Evolutionary conservation across 2,888 invertebrate species (phyloP), one percentile per base, ranked within the genome.

Genomic region (Tetranychus piercei): DNA sequence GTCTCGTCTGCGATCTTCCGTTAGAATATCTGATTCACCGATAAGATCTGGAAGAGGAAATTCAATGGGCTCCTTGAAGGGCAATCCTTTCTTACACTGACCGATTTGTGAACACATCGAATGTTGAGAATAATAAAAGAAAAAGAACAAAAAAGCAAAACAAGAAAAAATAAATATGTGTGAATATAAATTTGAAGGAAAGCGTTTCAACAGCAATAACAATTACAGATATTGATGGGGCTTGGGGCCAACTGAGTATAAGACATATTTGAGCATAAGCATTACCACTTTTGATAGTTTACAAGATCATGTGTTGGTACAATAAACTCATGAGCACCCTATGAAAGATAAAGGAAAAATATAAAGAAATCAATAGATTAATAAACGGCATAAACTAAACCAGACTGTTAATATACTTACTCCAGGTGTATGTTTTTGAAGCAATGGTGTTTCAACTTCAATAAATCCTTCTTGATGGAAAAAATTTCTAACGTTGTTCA

Each of bases 301-400:
- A 34, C 34, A 0, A 87, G 83, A 79, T 88, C 86, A 80, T 88
- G 87, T 1, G 94, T 94, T 0, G 97, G 96, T 0, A 99, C 97
- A 9, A 96, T 85, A 85, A 97, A 99, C 83, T 99, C 99, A 82
- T 92, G 90, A 0, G 99, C 99, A 11, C 99, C 99, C 88, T 90
- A 79, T 45, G 82, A 78, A 80, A 77, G 77, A 77, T 75, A 67
- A 15, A 11, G 72, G 44, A 71, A 71, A 11, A 15, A 5, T 11
- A 22, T 20, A 15, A 22, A 7, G 3, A 23, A 9, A 18, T 18
- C 23, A 22, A 3, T 22, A 18, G n/a, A 23, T 9, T 69, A 65
- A 4, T 65, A 20, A 18, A 65, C 65, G 65, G 65, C 6, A n/a
- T 20, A 20, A 18, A 65, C 18, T 65, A 5, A 20, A 65, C 65